Conservation (phyloP, 2,797 vertebrate species). For the Epinephelus awoara region DNA sequence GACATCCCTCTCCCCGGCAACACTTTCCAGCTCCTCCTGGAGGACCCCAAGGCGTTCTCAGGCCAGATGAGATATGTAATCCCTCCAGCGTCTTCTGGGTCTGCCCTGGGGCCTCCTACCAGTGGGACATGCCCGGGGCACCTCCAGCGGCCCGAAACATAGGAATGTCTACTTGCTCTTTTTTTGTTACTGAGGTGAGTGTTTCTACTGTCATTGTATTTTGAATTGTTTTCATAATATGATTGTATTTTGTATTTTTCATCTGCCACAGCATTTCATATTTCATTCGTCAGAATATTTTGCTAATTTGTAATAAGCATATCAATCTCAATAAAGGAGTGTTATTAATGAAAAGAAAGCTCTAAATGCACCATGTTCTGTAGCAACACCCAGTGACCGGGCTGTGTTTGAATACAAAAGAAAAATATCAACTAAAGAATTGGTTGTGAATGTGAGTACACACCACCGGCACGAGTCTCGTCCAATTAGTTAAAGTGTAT, state of each 20-base stretch:
- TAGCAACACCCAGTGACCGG: neutral
- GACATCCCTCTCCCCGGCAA: too few relatives aligned
- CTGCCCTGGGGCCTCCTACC: too few relatives aligned
- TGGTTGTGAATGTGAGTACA: slow-evolving; percentile 18
- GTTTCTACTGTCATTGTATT: neutral
- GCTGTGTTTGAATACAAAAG: neutral
- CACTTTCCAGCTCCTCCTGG: too few relatives aligned
- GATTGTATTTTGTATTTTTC: too few relatives aligned
- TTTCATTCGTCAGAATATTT: neutral
- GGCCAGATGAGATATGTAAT: too few relatives aligned
- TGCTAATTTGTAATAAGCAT: neutral
- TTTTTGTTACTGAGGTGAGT: too few relatives aligned
- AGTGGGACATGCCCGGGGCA: too few relatives aligned
- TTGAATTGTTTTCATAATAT: neutral
- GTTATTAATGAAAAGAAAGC: neutral
- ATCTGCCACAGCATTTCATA: too few relatives aligned
- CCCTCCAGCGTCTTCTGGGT: too few relatives aligned
- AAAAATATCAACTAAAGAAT: neutral
- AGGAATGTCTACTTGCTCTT: too few relatives aligned
- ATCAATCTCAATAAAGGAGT: neutral
- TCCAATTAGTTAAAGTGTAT: slow-evolving; percentile 54
- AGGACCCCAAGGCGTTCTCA: too few relatives aligned
- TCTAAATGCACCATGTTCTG: neutral
- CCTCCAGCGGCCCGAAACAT: too few relatives aligned
- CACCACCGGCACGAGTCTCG: slow-evolving; percentile 14